Conservation (phyloP, 2,797 vertebrate species). For the Acropternis orthonyx region DNA sequence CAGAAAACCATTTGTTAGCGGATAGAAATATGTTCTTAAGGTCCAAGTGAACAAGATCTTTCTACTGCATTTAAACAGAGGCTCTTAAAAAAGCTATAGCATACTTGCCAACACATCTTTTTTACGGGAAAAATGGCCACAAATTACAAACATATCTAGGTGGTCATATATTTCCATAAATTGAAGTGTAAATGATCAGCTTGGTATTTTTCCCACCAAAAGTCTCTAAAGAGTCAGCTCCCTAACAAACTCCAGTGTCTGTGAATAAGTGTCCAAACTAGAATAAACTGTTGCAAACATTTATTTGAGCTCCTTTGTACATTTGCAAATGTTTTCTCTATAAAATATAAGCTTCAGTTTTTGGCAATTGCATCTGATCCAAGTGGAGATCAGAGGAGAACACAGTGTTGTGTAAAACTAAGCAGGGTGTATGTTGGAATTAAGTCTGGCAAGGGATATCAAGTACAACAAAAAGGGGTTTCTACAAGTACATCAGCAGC, state of each 20-base stretch:
- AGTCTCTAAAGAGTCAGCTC: neutral
- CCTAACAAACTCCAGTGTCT: neutral
- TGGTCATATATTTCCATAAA: neutral
- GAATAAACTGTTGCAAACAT: neutral
- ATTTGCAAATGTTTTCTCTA: neutral
- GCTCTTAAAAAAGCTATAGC: neutral
- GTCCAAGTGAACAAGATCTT: neutral
- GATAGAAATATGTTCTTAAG: neutral
- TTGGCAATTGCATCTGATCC: rapidly evolving
- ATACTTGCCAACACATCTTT: neutral
- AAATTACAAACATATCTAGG: neutral
- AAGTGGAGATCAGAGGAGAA: neutral
- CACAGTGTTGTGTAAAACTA: neutral
- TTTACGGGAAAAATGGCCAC: neutral
- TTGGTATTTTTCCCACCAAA: neutral
- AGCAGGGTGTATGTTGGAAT: neutral
- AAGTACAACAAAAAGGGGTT: neutral
- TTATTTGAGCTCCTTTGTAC: neutral
- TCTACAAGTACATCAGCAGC: neutral
- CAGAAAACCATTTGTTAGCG: neutral
- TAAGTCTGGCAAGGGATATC: neutral
- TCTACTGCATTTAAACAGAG: neutral
- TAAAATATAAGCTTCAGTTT: neutral
- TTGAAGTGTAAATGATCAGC: neutral
- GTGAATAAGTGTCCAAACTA: neutral